phyloP scores from a whole-genome alignment of 1,140 invertebrate species.

The Hypsibius dujardini region DNA sequence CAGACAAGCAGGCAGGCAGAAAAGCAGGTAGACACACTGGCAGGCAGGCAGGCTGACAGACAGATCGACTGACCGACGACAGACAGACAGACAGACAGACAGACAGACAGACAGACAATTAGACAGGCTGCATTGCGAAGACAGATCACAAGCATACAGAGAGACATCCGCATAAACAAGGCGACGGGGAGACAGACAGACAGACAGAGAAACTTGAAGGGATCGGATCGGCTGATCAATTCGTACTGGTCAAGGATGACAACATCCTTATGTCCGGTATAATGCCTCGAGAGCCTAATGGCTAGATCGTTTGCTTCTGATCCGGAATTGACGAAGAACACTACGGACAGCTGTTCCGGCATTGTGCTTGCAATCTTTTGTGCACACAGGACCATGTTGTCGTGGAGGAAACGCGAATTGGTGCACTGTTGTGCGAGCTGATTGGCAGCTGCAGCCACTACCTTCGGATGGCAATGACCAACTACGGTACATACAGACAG shows the following conservation, averaged over 20 bases:
- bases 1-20: no score
- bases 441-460: conserved; percentile 63
- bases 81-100: no score
- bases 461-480: conserved; percentile 85
- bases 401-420: conserved; percentile 85
- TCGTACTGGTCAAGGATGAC: conserved; percentile 89
- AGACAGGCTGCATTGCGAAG: no score
- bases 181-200: no score
- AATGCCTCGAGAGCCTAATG: conserved; percentile 63
- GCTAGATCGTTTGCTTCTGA: conserved; percentile 97
- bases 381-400: conserved; percentile 78
- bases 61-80: no score
- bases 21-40: no score
- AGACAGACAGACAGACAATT: no score
- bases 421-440: conserved; percentile 80
- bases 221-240: no score
- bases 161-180: no score
- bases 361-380: conserved; percentile 61
- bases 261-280: conserved; percentile 70
- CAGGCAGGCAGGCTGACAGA: no score
- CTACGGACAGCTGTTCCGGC: conserved; percentile 51
- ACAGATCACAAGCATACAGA: no score
- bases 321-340: conserved; percentile 91
- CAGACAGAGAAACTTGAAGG: no score
- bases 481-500: conserved; percentile 42